Evolutionary conservation across 1,140 invertebrate species (phyloP), one percentile per base, ranked within the genome.

Genomic region (Diachasmimorpha longicaudata): DNA sequence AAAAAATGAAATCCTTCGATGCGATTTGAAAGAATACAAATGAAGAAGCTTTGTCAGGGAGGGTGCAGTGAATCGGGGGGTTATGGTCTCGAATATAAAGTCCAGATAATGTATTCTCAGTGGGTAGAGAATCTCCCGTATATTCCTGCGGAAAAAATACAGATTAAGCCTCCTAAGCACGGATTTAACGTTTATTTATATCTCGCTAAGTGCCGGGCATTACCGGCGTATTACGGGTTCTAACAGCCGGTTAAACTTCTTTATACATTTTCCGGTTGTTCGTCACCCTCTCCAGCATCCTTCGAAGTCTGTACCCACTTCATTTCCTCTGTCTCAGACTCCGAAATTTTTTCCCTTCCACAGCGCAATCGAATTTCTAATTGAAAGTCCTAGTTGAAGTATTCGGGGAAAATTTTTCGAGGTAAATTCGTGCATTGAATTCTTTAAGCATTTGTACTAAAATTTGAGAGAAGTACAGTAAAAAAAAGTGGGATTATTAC

Each of bases 111-210:
- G 39, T 42, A 68, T 71, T 46, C 48, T 70, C 75, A 19, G 21
- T 55, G 46, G 58, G 74, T 52, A 52, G 48, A 52, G 48, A 52
- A 52, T 52, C 48, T 52, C n/a, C 14, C 48, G 75, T 72, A 70
- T 78, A 78, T 82, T 74, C 74, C 74, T 77, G 79, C 81, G 48
- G 82, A 85, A 89, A 83, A 83, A 87, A 85, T 88, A 88, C 83
- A 88, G 85, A 89, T 88, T 88, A 88, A 89, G 85, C 76, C 84
- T 83, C 81, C 87, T 86, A 86, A 88, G 87, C 87, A 87, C 85
- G 86, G 88, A 89, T 89, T 88, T 88, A 88, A 87, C 84, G 87
- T 85, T 88, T 89, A 89, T 89, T 89, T 89, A 89, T 88, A 87
- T 85, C 85, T 82, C 80, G 85, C 87, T 89, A 89, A 89, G 87